Conservation (phyloP, 2,113 vertebrate genomes). For the Nothoprocta perdicaria region DNA sequence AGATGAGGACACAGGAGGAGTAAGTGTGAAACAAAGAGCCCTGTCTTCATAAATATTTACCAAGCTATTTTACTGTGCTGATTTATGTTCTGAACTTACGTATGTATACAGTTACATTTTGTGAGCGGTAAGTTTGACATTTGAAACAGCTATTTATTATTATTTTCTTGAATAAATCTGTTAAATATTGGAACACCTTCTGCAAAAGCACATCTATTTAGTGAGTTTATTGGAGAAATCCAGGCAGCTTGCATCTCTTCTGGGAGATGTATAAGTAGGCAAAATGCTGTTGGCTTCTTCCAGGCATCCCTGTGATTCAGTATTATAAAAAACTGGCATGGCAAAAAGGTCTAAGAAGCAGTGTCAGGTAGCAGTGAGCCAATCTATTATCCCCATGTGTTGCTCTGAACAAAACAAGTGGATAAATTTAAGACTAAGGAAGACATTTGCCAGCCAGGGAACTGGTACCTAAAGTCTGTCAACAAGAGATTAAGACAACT, state of each 20-base stretch:
- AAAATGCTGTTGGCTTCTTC: slow-evolving; percentile 29
- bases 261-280: not conserved
- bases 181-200: slow-evolving; percentile 35
- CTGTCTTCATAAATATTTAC: slow-evolving; percentile 55
- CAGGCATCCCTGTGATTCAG: not conserved
- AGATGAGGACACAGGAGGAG: slow-evolving; percentile 12
- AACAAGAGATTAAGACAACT: slow-evolving; percentile 31
- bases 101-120: slow-evolving; percentile 33
- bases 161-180: slow-evolving; percentile 41
- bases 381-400: not conserved
- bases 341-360: not conserved
- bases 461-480: slow-evolving; percentile 14
- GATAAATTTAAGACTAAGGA: slow-evolving; percentile 40
- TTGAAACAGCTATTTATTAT: slow-evolving; percentile 3
- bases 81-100: slow-evolving; percentile 30
- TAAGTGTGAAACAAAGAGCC: not conserved
- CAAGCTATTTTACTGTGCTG: slow-evolving; percentile 8
- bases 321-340: not conserved
- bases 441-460: slow-evolving; percentile 21
- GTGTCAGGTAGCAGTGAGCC: not conserved
- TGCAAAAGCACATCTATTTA: not conserved
- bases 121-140: slow-evolving; percentile 44
- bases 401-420: slow-evolving; percentile 35
- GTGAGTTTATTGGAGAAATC: not conserved
- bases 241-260: slow-evolving; percentile 1